Base-by-base conservation (phyloP, 2,888 invertebrate species). In the Athalia rosae region DNA sequence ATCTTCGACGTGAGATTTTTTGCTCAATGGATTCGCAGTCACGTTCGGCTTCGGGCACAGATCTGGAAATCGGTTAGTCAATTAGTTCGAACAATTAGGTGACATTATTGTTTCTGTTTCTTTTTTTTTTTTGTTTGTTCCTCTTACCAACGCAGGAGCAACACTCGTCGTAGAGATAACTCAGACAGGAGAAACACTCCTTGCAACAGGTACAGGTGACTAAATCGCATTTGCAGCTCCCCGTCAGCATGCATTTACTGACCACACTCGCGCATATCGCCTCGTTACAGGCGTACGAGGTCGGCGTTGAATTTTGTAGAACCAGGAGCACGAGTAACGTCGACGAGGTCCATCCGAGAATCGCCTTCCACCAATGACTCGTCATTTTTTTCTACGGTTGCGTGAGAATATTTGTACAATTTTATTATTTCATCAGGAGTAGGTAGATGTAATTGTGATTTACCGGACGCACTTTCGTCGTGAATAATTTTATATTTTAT, bases 251-350 rank as follows among this genome's bases (percentile, higher is more conserved):
- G 90, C 99, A 99, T 91, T 98, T 98, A 87, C 97, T 98, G 71
- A 99, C 99, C 76, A 98, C 95, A 86, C 97, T 97, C 41, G 97
- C 98, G 91, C 99, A 99, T 77, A 98, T 95, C 47, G 97, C 96
- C 91, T 98, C 98, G 89, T 98, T 98, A 90, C 98, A 98, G 13
- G 87, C 89, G 61, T 84, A 82, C 28, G 86, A 82, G 78, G 82
- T 73, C 4, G 82, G 83, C 59, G 79, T 81, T 61, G 78, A 79
- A 48, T 80, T 82, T 53, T 81, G 76, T 15, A 84, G 79, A 11
- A 86, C 74, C 41, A 86, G 63, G 69, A 84, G 80, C 71, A 62
- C 6, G 15, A 86, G 64, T 71, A 84, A 80, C 76, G 80, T 83
- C 8, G 69, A 61, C 77, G 82, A 80, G 43, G 81, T 80, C 69